Percentiles rank a stretch among this genome's conserved stretches.
Evolutionary conservation across 2,797 vertebrate species (phyloP).

Genomic region (Malurus splendens): DNA sequence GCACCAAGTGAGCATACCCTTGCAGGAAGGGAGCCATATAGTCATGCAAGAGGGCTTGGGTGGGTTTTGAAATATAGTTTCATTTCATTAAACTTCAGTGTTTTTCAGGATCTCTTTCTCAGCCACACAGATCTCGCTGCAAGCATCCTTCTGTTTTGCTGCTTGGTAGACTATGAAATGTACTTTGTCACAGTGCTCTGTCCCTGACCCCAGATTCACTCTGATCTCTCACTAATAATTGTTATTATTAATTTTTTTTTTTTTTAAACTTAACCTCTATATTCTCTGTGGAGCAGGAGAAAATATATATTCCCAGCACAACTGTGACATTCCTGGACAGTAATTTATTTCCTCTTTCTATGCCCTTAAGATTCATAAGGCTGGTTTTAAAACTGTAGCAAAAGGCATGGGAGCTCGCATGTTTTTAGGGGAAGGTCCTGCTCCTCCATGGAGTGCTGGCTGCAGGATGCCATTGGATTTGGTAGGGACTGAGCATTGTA

Average conservation of each 20-base stretch:
- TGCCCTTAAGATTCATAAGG: neutral
- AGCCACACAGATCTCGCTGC: neutral
- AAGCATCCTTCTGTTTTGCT: neutral
- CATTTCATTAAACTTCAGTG: neutral
- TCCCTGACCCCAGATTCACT: neutral
- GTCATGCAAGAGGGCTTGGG: neutral
- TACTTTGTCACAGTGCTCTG: neutral
- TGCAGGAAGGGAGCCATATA: neutral
- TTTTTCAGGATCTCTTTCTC: neutral
- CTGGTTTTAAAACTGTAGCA: neutral
- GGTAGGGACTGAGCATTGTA: neutral
- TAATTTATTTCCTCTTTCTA: neutral
- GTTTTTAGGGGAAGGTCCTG: neutral
- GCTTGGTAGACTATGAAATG: slow-evolving; percentile 36
- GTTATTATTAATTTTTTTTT: neutral
- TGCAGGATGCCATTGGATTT: neutral
- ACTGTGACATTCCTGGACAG: neutral
- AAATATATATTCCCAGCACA: neutral
- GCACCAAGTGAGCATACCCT: fast-evolving
- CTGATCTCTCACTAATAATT: neutral
- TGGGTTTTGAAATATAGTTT: neutral
- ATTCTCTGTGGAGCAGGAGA: neutral
- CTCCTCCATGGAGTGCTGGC: neutral
- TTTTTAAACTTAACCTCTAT: neutral
- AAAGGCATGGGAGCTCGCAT: neutral